Conservation (phyloP, 2,797 vertebrate species). For the Cynopterus sphinx region DNA sequence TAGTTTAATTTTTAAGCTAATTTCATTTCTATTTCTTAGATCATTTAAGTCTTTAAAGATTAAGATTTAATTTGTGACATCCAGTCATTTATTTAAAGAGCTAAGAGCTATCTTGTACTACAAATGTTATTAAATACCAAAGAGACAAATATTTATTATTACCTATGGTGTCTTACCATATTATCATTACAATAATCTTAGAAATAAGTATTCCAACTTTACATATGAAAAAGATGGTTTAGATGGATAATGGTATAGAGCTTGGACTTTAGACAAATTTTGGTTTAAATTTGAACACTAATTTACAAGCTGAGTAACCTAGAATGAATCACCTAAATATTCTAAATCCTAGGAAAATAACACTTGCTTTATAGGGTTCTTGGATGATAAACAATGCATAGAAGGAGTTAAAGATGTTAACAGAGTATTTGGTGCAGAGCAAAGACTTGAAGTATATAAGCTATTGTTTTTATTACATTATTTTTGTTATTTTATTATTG, state of each 20-base stretch:
- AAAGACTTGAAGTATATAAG: background rate
- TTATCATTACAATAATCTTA: background rate
- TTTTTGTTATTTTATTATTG: background rate
- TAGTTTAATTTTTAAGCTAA: background rate
- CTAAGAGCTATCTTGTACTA: background rate
- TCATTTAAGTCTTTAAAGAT: background rate
- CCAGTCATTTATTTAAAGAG: background rate
- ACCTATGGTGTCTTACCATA: background rate
- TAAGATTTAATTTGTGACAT: background rate
- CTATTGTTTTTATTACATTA: background rate
- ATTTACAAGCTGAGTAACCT: background rate
- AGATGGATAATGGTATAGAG: background rate
- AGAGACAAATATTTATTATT: background rate
- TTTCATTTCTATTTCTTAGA: background rate
- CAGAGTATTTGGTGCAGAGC: background rate
- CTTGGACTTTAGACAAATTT: background rate
- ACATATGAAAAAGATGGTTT: background rate
- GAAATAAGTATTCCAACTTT: background rate
- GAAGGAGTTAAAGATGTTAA: background rate
- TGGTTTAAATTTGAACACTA: background rate
- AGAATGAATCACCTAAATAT: background rate
- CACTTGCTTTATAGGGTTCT: background rate
- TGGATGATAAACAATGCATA: background rate
- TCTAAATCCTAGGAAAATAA: background rate
- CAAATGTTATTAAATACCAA: background rate